Evolutionary conservation across 2,113 vertebrate genomes (phyloP).

Genomic region (Okapia johnstoni): DNA sequence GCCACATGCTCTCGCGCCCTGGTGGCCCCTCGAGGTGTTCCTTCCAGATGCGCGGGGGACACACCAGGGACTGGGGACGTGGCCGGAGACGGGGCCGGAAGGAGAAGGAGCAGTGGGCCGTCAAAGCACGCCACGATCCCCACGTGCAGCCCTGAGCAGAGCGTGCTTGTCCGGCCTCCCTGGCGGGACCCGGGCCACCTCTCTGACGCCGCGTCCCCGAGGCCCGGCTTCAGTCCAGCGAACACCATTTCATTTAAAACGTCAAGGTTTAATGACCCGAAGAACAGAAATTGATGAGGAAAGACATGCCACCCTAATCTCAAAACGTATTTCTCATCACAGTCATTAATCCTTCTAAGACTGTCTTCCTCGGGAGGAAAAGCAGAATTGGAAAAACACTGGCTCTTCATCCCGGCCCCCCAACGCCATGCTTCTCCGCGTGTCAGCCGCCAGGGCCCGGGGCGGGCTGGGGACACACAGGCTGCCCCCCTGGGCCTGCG

Average conservation of each 20-base stretch:
- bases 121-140: fast-evolving
- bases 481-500: background rate
- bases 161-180: fast-evolving
- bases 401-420: background rate
- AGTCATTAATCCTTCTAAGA: background rate
- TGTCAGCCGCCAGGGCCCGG: fast-evolving
- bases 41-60: background rate
- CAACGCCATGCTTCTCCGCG: fast-evolving
- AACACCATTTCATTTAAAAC: background rate
- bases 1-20: fast-evolving
- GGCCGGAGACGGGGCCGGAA: background rate
- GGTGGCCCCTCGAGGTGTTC: fast-evolving
- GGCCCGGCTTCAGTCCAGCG: background rate
- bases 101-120: background rate
- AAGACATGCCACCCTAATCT: background rate
- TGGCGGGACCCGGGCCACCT: background rate
- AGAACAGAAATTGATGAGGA: constrained; percentile 50
- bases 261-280: constrained; percentile 53
- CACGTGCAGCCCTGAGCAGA: fast-evolving
- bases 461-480: fast-evolving
- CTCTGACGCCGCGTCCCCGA: background rate
- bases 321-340: background rate
- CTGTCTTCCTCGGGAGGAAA: background rate
- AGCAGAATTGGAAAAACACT: fast-evolving
- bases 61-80: fast-evolving